phyloP scores from a whole-genome alignment of 1,140 invertebrate species.

The Drosophila persimilis region DNA sequence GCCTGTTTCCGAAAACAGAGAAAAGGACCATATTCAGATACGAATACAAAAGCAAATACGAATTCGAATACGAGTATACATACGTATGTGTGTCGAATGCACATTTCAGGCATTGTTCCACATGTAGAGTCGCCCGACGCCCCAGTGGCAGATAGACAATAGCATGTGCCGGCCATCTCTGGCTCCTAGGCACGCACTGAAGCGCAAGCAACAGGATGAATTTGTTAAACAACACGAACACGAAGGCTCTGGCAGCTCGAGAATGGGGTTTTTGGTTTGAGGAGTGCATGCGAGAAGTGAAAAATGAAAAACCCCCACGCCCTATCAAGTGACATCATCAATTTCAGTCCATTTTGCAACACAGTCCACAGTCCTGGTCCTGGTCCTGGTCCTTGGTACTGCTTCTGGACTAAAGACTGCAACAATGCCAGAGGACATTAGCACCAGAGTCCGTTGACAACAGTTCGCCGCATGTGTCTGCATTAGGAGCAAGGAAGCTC shows the following conservation, averaged over 20 bases:
- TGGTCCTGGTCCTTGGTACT: conserved; percentile 25
- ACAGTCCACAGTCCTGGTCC: conserved; percentile 6
- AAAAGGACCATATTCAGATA: not conserved
- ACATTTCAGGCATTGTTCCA: conserved; percentile 23
- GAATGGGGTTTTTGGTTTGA: conserved; percentile 3
- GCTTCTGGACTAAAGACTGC: conserved; percentile 19
- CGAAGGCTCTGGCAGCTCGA: conserved; percentile 35
- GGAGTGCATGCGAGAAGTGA: conserved; percentile 59
- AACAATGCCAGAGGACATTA: conserved; percentile 52
- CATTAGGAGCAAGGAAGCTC: not conserved
- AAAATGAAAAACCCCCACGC: conserved; percentile 82
- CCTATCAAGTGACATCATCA: conserved; percentile 82
- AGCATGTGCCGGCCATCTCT: conserved; percentile 54
- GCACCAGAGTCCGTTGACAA: conserved; percentile 37
- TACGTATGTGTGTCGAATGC: conserved; percentile 10
- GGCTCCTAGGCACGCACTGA: conserved; percentile 59
- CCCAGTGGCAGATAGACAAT: conserved; percentile 25
- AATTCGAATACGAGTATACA: too few relatives aligned
- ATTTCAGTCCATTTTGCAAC: conserved; percentile 80
- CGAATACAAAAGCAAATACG: too few relatives aligned
- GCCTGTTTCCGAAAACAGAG: conserved; percentile 35
- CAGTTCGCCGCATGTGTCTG: conserved; percentile 18
- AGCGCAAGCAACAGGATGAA: conserved; percentile 79
- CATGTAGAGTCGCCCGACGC: not conserved
- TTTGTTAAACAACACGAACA: conserved; percentile 77